Conservation (phyloP, 2,888 invertebrate genomes). For the Nephrotoma appendiculata region DNA sequence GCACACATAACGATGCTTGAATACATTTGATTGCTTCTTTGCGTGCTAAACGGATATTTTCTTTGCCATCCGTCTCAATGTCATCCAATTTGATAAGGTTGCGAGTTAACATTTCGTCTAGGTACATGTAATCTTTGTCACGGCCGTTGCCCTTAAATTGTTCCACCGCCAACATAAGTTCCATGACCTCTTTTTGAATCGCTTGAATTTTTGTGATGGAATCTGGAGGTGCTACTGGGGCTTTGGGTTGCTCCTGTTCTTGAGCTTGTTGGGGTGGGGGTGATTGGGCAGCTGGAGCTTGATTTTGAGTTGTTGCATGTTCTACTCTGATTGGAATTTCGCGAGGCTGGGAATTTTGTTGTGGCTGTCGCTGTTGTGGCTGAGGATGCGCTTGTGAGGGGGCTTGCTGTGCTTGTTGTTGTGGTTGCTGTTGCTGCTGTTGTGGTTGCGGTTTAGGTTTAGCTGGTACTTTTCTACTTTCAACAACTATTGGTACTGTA, state of each 20-base stretch:
- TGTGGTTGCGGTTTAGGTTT: constrained; percentile 15
- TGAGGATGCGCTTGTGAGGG: constrained; percentile 24
- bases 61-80: constrained; percentile 84
- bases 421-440: constrained; percentile 21
- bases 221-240: constrained; percentile 32
- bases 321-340: constrained; percentile 17
- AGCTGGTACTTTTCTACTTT: constrained; percentile 40
- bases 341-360: constrained; percentile 18
- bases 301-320: neutral
- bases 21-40: constrained; percentile 81
- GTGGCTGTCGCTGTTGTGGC: constrained; percentile 22
- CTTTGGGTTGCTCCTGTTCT: constrained; percentile 14
- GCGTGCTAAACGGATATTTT: constrained; percentile 71
- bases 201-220: constrained; percentile 63
- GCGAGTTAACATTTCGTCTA: constrained; percentile 93
- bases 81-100: constrained; percentile 83
- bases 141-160: constrained; percentile 50
- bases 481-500: constrained; percentile 78
- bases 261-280: constrained; percentile 33
- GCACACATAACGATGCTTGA: constrained; percentile 67
- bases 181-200: constrained; percentile 67
- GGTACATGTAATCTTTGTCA: constrained; percentile 61
- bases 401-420: constrained; percentile 9
- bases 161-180: constrained; percentile 61
- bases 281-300: constrained; percentile 17